These are phyloP conservation scores for Sciurus carolinensis DNA, from an alignment of 2,797 vertebrate genomes.

Conservation along the genomic window DNA sequence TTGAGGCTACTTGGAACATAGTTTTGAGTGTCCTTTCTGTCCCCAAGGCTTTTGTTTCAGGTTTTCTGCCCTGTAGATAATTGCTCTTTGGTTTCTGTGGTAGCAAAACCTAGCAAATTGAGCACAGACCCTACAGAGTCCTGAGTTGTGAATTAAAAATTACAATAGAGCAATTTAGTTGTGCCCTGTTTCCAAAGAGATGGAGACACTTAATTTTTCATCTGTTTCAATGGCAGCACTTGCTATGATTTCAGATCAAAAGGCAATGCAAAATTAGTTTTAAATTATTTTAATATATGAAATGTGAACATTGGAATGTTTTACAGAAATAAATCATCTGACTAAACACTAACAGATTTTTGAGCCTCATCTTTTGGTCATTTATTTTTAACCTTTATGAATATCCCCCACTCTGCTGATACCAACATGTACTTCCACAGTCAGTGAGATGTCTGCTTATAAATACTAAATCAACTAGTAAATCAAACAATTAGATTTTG, in stretches of 20 bases:
- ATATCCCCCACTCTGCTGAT: constrained; percentile 34
- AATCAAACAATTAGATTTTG: constrained; percentile 76
- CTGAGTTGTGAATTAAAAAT: constrained; percentile 59
- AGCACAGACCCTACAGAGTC: constrained; percentile 24
- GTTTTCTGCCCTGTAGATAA: background rate
- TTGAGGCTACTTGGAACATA: constrained; percentile 1
- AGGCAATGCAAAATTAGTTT: constrained; percentile 56
- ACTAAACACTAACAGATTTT: constrained; percentile 29
- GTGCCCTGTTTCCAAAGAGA: constrained; percentile 58
- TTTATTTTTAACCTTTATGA: constrained; percentile 74
- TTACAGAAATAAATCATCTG: constrained; percentile 71
- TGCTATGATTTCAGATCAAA: constrained; percentile 76
- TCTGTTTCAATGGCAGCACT: constrained; percentile 32
- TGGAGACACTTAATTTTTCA: constrained; percentile 73
- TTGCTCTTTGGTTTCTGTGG: constrained; percentile 48
- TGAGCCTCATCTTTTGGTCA: constrained; percentile 50
- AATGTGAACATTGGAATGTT: constrained; percentile 64
- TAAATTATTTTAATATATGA: constrained; percentile 69
- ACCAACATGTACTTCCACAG: constrained; percentile 50
- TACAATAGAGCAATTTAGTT: constrained; percentile 37
- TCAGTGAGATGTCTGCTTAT: constrained; percentile 49
- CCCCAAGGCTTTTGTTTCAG: background rate
- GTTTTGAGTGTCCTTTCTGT: constrained; percentile 53
- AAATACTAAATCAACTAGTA: constrained; percentile 67
- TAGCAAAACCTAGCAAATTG: constrained; percentile 61